A percentile compares a stretch with the other conserved stretches of the same genome.
phyloP scores from a whole-genome alignment of 53 echinoderm and acorn worm species.

The Temnopleurus reevesii region DNA sequence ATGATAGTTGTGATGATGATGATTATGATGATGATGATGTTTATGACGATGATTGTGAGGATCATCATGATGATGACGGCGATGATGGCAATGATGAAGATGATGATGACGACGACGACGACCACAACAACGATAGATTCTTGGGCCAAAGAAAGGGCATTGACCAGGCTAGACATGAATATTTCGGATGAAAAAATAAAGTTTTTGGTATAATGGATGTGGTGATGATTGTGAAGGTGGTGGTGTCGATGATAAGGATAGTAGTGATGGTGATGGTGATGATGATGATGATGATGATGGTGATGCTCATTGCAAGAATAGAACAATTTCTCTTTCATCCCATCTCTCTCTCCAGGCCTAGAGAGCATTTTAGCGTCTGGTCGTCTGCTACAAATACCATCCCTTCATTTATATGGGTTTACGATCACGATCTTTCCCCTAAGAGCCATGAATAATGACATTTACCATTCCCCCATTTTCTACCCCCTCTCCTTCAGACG shows the following conservation, averaged over 20 bases:
- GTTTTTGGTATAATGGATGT: neutral
- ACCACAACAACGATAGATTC: too few relatives aligned
- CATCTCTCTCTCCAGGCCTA: too few relatives aligned
- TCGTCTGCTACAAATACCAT: too few relatives aligned
- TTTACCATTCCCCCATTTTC: neutral
- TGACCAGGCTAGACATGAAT: conserved; percentile 89
- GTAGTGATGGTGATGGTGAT: conserved; percentile 54
- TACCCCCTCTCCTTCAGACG: conserved; percentile 66
- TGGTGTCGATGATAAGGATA: conserved; percentile 53
- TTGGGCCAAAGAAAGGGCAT: conserved; percentile 95
- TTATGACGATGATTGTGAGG: neutral
- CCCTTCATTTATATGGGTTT: too few relatives aligned
- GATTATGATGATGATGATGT: neutral
- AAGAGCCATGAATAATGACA: too few relatives aligned
- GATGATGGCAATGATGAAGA: neutral
- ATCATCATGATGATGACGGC: neutral
- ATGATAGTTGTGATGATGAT: neutral
- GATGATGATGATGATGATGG: conserved; percentile 60
- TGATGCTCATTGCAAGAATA: too few relatives aligned
- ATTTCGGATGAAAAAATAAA: conserved; percentile 91
- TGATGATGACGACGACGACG: neutral
- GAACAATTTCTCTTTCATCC: too few relatives aligned
- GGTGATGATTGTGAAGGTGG: neutral
- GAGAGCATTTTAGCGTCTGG: too few relatives aligned
- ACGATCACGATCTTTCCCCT: too few relatives aligned